phyloP scores from a whole-genome alignment of 2,113 vertebrate genomes.

The Callochromis pleurospilus region DNA sequence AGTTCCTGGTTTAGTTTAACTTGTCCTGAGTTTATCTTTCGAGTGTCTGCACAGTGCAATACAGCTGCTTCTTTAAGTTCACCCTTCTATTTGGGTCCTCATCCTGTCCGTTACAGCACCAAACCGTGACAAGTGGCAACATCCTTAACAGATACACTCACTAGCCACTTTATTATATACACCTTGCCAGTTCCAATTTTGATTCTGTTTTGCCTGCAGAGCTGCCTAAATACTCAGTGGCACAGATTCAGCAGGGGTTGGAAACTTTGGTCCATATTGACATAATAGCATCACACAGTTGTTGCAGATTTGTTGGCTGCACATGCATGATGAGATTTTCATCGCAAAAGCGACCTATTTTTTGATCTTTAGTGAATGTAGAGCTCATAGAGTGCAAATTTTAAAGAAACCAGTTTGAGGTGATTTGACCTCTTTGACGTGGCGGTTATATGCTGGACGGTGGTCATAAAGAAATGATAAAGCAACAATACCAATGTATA shows the following conservation, averaged over 20 bases:
- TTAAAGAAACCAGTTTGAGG: background rate
- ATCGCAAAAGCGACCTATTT: background rate
- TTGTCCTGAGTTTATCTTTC: background rate
- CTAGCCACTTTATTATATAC: background rate
- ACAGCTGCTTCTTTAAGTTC: background rate
- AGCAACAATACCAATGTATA: background rate
- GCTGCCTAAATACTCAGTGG: background rate
- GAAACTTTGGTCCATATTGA: background rate
- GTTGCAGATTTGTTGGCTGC: background rate
- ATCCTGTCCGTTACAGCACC: background rate
- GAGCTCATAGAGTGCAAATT: background rate
- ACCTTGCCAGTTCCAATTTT: background rate
- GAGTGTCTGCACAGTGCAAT: background rate
- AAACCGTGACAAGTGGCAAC: background rate
- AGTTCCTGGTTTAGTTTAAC: background rate
- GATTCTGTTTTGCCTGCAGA: background rate
- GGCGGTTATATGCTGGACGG: background rate
- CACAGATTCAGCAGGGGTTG: background rate
- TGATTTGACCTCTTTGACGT: background rate
- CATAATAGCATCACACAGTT: background rate
- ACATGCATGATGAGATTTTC: background rate
- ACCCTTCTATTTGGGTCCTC: background rate
- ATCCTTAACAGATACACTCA: background rate
- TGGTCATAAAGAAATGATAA: background rate
- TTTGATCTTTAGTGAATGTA: background rate